Percentiles rank a stretch among this genome's conserved stretches.
Conservation (phyloP, 2,113 vertebrate genomes). For the Silurus glanis region DNA sequence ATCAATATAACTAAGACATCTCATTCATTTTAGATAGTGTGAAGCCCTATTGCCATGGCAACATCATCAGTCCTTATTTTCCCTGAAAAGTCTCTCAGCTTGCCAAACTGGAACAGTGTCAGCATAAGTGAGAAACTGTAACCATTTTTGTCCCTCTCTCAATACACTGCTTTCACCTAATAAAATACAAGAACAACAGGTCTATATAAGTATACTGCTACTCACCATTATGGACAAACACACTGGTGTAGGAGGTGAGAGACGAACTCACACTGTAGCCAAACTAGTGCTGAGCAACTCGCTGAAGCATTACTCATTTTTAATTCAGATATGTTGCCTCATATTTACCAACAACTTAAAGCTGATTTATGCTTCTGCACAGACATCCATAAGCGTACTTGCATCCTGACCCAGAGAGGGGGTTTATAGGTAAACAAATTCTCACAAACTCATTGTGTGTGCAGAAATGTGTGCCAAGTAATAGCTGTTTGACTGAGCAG, state of each 20-base stretch:
- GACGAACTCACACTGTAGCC: constrained; percentile 2
- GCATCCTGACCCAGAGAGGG: background rate
- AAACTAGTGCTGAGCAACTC: background rate
- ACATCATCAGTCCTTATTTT: constrained; percentile 12
- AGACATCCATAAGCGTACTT: background rate
- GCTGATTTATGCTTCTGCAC: background rate
- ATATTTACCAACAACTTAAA: constrained; percentile 29
- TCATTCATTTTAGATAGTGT: background rate
- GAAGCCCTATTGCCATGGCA: constrained; percentile 22
- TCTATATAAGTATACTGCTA: background rate
- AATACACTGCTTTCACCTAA: background rate
- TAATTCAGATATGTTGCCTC: background rate
- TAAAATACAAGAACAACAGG: background rate
- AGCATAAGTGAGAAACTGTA: constrained; percentile 9
- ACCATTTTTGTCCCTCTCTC: background rate
- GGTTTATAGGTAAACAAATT: background rate
- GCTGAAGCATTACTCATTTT: background rate
- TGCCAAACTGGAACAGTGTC: background rate
- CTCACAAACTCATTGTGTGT: background rate
- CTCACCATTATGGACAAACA: background rate
- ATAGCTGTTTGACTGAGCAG: background rate
- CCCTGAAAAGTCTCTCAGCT: background rate
- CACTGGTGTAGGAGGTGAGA: constrained; percentile 5
- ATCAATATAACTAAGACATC: background rate
- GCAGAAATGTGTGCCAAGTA: background rate